Base-by-base conservation (phyloP, 2,797 vertebrate species). In the Bothrops alternatus region DNA sequence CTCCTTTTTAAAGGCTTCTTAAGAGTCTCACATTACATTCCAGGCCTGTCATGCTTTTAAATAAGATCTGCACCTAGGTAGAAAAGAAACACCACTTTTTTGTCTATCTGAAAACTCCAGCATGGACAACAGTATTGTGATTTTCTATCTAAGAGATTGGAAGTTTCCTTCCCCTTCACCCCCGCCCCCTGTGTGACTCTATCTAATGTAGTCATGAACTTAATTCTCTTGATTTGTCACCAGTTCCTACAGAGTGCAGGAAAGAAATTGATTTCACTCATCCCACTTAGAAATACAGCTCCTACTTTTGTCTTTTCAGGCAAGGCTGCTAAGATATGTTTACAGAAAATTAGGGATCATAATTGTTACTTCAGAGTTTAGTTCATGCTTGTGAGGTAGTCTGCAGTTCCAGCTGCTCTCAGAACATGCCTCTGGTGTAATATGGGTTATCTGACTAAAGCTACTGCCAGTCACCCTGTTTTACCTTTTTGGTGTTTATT, bases 21-120 rank as follows among this genome's bases (percentile, higher is more conserved):
- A 90, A 55, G 91, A 69, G 91, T 95, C 94, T 96, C 93, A 93
- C 85, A 32, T 93, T 87, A 87, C 94, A 95, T 96, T 96, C 95
- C 93, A 91, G 61, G 55, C 58, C 93, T 95, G 94, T 95, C 92
- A 37, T 50, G 23, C 55, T 91, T 95, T 94, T 95, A 93, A 94
- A 91, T 94, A 94, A 94, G 90, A 85, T 87, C 93, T 93, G 88
- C 61, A 94, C 93, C 94, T 95, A 94, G 88, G 89, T 93, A 88
- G 53, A 69, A 89, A 92, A 95, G 93, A 93, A 94, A 92, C 91
- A 87, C 91, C 90, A 94, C 86, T 89, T 88, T 90, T 82, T 61
- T 28, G n/a, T 92, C 94, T 96, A 94, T 95, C 94, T 90, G 86
- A 91, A 63, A 6, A 65, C n/a, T 55, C 47, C 65, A 53, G 37